Percentiles rank a stretch among this genome's conserved stretches.
phyloP scores from a whole-genome alignment of 2,797 vertebrate species.

The Esox masquinongy region DNA sequence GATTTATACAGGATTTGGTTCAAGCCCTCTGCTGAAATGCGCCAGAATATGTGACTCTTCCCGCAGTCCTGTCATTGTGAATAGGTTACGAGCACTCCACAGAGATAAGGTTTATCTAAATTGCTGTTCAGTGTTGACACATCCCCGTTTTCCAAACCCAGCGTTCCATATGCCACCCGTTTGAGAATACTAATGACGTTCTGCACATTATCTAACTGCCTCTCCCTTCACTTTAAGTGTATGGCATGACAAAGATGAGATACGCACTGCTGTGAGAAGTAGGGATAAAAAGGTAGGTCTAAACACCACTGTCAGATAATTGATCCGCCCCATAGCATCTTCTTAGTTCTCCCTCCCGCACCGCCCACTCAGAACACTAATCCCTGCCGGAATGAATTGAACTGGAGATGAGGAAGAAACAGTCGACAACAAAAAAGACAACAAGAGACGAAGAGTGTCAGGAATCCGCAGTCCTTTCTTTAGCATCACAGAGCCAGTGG shows the following conservation, averaged over 20 bases:
- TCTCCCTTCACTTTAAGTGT: constrained; percentile 45
- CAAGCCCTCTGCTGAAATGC: constrained; percentile 34
- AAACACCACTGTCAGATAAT: constrained; percentile 69
- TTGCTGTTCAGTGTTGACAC: constrained; percentile 43
- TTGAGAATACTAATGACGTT: constrained; percentile 55
- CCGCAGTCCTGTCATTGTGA: background rate
- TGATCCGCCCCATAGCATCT: constrained; percentile 66
- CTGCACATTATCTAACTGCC: constrained; percentile 54
- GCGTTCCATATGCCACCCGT: constrained; percentile 36
- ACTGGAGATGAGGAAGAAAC: constrained; percentile 29
- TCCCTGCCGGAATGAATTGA: constrained; percentile 60
- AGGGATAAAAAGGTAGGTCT: constrained; percentile 44
- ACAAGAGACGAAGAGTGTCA: constrained; percentile 42
- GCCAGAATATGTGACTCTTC: background rate
- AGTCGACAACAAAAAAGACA: constrained; percentile 44
- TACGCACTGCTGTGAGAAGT: constrained; percentile 45
- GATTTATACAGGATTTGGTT: constrained; percentile 40
- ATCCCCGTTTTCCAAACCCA: constrained; percentile 47
- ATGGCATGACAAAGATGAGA: constrained; percentile 52
- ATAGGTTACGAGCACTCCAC: constrained; percentile 28
- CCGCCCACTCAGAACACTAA: constrained; percentile 63
- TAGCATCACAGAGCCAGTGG: constrained; percentile 37
- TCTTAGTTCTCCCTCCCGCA: constrained; percentile 46
- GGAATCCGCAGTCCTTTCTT: constrained; percentile 33
- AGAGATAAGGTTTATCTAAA: constrained; percentile 58